A percentile compares a stretch with the other conserved stretches of the same genome.
Evolutionary conservation across 2,797 vertebrate species (phyloP).

Genomic region (Limnodromus scolopaceus): DNA sequence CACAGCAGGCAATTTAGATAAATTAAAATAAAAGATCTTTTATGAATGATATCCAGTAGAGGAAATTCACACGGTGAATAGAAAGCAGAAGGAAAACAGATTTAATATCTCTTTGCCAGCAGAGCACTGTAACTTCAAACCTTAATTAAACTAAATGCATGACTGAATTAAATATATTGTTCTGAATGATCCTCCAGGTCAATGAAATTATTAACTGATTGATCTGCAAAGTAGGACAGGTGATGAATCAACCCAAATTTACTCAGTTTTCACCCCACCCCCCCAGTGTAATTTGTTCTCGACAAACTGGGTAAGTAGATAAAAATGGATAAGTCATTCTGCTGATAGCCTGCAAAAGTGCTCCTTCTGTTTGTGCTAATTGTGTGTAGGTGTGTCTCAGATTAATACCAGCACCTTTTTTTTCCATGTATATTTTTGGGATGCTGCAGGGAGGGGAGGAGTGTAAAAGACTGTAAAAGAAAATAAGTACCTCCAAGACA

Average conservation of each 20-base stretch:
- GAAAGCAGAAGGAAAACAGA: constrained; percentile 53
- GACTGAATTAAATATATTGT: constrained; percentile 76
- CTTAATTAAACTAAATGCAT: constrained; percentile 78
- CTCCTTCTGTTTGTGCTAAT: not conserved
- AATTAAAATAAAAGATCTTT: constrained; percentile 24
- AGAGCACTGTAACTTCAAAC: constrained; percentile 53
- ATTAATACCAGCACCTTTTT: not conserved
- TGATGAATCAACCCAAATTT: constrained; percentile 78
- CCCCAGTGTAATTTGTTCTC: constrained; percentile 29
- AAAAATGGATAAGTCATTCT: constrained; percentile 49
- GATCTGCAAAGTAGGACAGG: constrained; percentile 70
- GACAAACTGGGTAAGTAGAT: constrained; percentile 52
- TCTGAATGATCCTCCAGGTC: constrained; percentile 65
- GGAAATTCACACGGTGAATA: not conserved
- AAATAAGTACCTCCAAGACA: not conserved
- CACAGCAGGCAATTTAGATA: not conserved
- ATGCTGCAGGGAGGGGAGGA: not conserved
- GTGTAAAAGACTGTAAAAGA: not conserved
- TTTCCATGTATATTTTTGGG: not conserved
- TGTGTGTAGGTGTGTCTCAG: not conserved
- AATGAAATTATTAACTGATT: constrained; percentile 78
- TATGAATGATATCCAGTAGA: constrained; percentile 11
- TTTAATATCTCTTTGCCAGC: constrained; percentile 63
- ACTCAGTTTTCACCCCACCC: constrained; percentile 42
- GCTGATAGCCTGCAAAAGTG: not conserved